Percentiles rank a stretch among this genome's conserved stretches.
Evolutionary conservation across 1,140 invertebrate species (phyloP).

Genomic region (Macrobrachium rosenbergii): DNA sequence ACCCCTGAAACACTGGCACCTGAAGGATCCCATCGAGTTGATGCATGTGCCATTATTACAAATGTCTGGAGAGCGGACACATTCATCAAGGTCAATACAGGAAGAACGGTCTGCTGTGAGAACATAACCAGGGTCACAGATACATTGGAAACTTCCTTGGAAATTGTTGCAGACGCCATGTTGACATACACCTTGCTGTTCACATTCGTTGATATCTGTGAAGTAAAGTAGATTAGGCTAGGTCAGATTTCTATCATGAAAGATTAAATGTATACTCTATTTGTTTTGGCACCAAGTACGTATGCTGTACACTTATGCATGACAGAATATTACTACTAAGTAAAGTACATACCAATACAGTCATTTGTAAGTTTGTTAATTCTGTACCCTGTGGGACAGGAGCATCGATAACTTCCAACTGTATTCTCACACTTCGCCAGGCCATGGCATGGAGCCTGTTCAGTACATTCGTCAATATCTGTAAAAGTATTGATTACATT

Average conservation of each 20-base stretch:
- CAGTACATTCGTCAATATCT: conserved; percentile 80
- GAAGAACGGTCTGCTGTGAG: conserved; percentile 75
- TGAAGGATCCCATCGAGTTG: conserved; percentile 82
- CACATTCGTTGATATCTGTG: conserved; percentile 81
- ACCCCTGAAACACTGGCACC: conserved; percentile 84
- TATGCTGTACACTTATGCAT: too few relatives aligned
- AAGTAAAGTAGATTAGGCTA: neutral
- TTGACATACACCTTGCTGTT: conserved; percentile 77
- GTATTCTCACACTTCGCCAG: conserved; percentile 84
- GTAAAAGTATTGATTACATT: conserved; percentile 52
- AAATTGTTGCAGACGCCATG: conserved; percentile 81
- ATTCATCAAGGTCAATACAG: conserved; percentile 86
- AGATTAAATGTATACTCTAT: neutral
- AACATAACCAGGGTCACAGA: conserved; percentile 75
- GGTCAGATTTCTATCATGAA: neutral
- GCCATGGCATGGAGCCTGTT: conserved; percentile 80
- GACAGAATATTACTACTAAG: too few relatives aligned
- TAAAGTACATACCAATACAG: conserved; percentile 73
- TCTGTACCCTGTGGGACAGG: conserved; percentile 84
- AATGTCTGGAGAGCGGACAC: conserved; percentile 78
- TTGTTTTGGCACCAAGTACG: too few relatives aligned
- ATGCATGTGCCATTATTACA: conserved; percentile 89
- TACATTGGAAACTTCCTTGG: conserved; percentile 81
- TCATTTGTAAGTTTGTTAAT: conserved; percentile 72
- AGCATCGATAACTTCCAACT: conserved; percentile 80